phyloP scores from a whole-genome alignment of 2,113 vertebrate species.

The Cinclus cinclus region DNA sequence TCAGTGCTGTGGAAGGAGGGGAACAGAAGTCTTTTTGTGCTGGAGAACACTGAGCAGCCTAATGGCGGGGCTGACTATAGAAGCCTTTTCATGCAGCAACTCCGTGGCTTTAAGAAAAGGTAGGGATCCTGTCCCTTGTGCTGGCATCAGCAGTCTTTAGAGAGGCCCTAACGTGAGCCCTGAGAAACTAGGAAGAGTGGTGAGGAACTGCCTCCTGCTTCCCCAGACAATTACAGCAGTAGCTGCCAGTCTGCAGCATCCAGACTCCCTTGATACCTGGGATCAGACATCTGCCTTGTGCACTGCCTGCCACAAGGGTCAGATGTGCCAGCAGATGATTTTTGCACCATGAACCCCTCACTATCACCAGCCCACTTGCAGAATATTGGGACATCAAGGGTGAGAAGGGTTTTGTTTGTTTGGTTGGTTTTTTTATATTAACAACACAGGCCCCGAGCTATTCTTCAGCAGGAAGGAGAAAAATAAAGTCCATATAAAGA shows the following conservation, averaged over 20 bases:
- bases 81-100: background rate
- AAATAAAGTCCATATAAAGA: background rate
- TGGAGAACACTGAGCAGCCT: background rate
- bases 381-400: background rate
- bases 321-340: background rate
- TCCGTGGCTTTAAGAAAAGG: conserved; percentile 9
- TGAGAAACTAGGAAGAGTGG: background rate
- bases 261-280: background rate
- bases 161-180: background rate
- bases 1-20: background rate
- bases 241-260: background rate
- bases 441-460: background rate
- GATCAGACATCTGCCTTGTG: background rate
- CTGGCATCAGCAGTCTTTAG: conserved; percentile 5
- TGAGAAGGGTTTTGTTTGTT: background rate
- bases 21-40: conserved; percentile 55
- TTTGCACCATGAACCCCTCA: too few species aligned
- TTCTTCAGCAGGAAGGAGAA: background rate
- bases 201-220: background rate
- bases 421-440: background rate
- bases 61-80: conserved; percentile 27
- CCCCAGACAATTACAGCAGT: background rate
- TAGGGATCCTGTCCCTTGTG: background rate
- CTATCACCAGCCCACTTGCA: background rate
- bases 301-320: background rate